These are phyloP conservation scores for Silurus aristotelis DNA, from an alignment of 2,797 vertebrate species.

Conservation along the genomic window DNA sequence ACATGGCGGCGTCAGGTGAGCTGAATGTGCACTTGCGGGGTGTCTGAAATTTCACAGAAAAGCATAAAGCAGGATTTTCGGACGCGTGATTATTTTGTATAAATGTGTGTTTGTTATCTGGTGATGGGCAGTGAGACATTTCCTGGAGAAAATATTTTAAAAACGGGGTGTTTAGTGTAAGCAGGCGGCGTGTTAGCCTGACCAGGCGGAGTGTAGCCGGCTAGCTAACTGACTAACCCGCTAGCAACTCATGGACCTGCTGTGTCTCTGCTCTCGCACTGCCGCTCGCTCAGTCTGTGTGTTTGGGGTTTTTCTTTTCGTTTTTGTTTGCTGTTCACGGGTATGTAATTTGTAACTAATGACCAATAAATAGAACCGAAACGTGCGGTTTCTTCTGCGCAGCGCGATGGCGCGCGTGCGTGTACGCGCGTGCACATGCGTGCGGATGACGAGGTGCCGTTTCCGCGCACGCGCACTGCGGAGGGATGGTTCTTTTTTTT, in stretches of 20 bases:
- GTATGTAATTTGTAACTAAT: no score
- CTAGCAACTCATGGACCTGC: constrained; percentile 20
- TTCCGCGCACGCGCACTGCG: neutral
- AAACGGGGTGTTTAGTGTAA: neutral
- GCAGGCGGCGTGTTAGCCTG: constrained; percentile 8
- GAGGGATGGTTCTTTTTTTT: no score
- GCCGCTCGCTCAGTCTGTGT: no score
- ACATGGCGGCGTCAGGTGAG: constrained; percentile 99
- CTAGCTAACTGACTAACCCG: neutral
- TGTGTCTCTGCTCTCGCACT: neutral
- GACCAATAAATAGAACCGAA: neutral
- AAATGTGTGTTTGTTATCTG: neutral
- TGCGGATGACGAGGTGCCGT: neutral
- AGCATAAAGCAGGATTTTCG: neutral
- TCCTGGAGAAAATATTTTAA: neutral
- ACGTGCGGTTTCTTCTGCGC: neutral
- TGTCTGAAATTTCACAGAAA: constrained; percentile 7
- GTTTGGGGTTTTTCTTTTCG: no score
- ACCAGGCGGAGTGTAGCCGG: neutral
- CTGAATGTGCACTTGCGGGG: constrained; percentile 77
- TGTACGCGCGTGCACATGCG: no score
- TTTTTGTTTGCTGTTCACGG: no score
- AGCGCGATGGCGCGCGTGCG: neutral
- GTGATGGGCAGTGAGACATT: neutral
- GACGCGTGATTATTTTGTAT: neutral